Conservation (phyloP, 2,113 vertebrate species). For the Proterorhinus semilunaris region DNA sequence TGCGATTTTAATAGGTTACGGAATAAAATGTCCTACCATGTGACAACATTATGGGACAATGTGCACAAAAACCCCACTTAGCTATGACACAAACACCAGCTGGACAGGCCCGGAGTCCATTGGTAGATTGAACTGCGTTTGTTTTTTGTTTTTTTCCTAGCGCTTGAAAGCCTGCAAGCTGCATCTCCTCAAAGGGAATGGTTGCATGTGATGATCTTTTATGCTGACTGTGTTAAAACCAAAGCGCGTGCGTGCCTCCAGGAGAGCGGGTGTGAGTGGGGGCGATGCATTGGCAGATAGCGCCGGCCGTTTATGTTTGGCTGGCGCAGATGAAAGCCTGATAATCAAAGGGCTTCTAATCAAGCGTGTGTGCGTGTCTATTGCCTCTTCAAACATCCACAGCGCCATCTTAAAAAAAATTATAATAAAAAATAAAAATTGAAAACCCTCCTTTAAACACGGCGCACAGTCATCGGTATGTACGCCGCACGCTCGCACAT, state of each 20-base stretch:
- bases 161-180: not conserved
- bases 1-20: too few species aligned
- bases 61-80: not conserved
- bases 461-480: constrained; percentile 3
- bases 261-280: constrained; percentile 17
- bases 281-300: constrained; percentile 28
- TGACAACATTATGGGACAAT: not conserved
- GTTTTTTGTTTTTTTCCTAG: not conserved
- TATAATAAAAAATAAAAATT: not conserved
- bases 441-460: constrained; percentile 20
- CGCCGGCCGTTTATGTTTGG: constrained; percentile 40
- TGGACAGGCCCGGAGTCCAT: not conserved
- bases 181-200: constrained; percentile 23
- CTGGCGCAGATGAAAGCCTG: constrained; percentile 59
- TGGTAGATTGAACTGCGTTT: not conserved
- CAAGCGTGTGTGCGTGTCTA: constrained; percentile 35
- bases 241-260: constrained; percentile 20
- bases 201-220: constrained; percentile 8
- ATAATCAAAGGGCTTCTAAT: constrained; percentile 71
- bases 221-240: constrained; percentile 34
- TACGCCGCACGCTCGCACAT: constrained; percentile 11
- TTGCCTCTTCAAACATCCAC: constrained; percentile 4
- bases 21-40: too few species aligned
- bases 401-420: not conserved
- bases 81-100: not conserved